Evolutionary conservation across 2,113 vertebrate species (phyloP), one percentile per base, ranked within the genome.

Genomic region (Rhadina sibilatrix): DNA sequence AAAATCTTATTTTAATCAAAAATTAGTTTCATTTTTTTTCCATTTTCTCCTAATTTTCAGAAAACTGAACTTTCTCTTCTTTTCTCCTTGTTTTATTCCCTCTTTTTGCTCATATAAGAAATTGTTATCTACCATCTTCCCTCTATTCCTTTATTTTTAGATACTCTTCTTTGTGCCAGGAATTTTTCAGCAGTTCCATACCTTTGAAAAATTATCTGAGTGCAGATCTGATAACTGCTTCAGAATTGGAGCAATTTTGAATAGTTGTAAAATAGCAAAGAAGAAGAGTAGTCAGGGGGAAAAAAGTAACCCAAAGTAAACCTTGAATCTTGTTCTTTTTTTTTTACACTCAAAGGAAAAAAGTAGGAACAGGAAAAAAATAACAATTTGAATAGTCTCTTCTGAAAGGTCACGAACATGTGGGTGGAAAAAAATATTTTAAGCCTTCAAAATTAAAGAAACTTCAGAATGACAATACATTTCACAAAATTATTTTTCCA

Each of bases 321-420:
- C 42, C 37, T 52, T 88, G 61, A 79, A 93, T 40, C 75, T 79
- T 42, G 22, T 46, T 93, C 15, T 54, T 88, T 77, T 54, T 88
- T 77, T 93, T 93, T 88, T 77, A 57, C 6, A 90, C 12, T 83
- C 16, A 72, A 47, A 72, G 71, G 59, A 81, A 93, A 87, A 77
- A 93, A 76, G 49, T 49, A 59, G 61, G 35, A 95, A 75, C 37
- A 49, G 74, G 82, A 90, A 97, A 95, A 94, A 93, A 90, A 88
- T 25, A 88, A 25, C 30, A 70, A 15, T 69, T 74, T 84, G 69
- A 89, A 63, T 90, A 88, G 49, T 84, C 24, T 91, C 59, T 91
- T 94, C 61, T 60, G 38, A 97, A 94, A 94, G 78, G 92, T 95
- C 89, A 94, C 35, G 87, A 94, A 93, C 22, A 71, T 17, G 49